phyloP scores from a whole-genome alignment of 2,113 vertebrate genomes.

The Ailurus styani region DNA sequence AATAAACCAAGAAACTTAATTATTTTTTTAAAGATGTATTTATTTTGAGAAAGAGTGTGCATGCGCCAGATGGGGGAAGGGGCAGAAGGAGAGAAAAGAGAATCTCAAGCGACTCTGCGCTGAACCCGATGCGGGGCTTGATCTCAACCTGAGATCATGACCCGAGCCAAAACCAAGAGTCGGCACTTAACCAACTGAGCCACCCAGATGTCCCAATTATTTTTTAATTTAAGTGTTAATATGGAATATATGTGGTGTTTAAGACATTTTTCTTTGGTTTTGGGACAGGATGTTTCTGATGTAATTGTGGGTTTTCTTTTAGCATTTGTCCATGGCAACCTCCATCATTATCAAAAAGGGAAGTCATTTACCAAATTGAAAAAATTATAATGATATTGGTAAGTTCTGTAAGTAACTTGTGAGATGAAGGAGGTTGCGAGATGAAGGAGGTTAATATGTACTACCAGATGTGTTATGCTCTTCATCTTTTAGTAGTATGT shows the following conservation, averaged over 20 bases:
- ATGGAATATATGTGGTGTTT: background rate
- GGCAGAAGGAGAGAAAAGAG: background rate
- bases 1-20: constrained; percentile 12
- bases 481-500: background rate
- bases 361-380: constrained; percentile 6
- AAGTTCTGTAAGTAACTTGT: background rate
- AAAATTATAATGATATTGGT: background rate
- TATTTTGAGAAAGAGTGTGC: background rate
- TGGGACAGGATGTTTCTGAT: background rate
- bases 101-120: background rate
- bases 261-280: constrained; percentile 29
- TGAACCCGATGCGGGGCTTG: background rate
- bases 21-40: background rate
- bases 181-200: background rate
- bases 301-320: background rate
- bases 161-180: background rate
- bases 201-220: background rate
- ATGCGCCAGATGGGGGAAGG: background rate
- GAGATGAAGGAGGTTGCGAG: constrained; percentile 21
- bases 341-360: background rate
- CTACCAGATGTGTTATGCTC: background rate
- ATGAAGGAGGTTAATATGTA: constrained; percentile 23
- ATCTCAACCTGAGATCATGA: background rate
- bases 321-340: background rate
- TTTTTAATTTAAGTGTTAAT: background rate